Percentiles rank a stretch among this genome's conserved stretches.
Conservation (phyloP, 2,113 vertebrate species). For the Ellobius talpinus region DNA sequence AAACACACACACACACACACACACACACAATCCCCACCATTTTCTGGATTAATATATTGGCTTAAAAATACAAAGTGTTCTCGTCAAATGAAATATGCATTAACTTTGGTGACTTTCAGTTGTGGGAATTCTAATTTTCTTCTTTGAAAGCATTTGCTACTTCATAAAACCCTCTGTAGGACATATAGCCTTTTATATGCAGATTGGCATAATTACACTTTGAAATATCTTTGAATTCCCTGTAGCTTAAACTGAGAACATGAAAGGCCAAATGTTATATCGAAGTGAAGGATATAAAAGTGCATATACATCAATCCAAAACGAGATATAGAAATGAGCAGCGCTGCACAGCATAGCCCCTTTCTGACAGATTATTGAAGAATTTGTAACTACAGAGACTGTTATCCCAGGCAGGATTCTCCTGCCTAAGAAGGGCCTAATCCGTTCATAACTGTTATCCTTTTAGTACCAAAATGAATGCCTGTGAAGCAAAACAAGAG, state of each 20-base stretch:
- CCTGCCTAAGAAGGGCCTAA: slow-evolving; percentile 82
- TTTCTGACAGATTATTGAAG: slow-evolving; percentile 85
- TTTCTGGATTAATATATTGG: slow-evolving; percentile 79
- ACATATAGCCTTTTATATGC: slow-evolving; percentile 89
- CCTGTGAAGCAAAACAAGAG: slow-evolving; percentile 85
- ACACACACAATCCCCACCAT: not conserved
- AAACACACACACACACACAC: not conserved
- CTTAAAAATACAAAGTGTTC: slow-evolving; percentile 74
- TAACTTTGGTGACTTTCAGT: slow-evolving; percentile 84
- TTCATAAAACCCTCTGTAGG: slow-evolving; percentile 82
- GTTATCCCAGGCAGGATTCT: slow-evolving; percentile 58
- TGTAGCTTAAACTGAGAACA: slow-evolving; percentile 86
- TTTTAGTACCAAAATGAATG: slow-evolving; percentile 85
- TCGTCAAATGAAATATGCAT: slow-evolving; percentile 86
- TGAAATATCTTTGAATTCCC: slow-evolving; percentile 90
- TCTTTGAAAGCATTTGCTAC: slow-evolving; percentile 84
- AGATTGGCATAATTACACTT: slow-evolving; percentile 90
- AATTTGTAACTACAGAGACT: slow-evolving; percentile 77
- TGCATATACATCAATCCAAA: slow-evolving; percentile 83
- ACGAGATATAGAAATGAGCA: slow-evolving; percentile 83
- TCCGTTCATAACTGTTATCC: slow-evolving; percentile 78
- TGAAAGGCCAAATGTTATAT: slow-evolving; percentile 89
- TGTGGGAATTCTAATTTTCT: slow-evolving; percentile 88
- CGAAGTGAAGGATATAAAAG: slow-evolving; percentile 86
- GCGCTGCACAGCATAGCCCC: slow-evolving; percentile 73